Base-by-base conservation (phyloP, 1,140 invertebrate genomes). In the Amyelois transitella region DNA sequence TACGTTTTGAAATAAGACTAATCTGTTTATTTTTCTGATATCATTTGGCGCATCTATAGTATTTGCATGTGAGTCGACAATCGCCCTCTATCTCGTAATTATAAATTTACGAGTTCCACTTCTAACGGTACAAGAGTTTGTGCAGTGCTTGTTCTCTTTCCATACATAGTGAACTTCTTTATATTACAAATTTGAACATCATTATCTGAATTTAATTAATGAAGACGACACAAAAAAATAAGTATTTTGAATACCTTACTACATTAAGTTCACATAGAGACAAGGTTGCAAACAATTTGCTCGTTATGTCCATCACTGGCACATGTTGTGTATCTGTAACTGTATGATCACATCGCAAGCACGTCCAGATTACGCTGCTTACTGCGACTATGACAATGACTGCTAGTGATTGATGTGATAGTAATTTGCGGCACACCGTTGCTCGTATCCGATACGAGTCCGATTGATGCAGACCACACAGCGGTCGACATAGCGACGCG, bases 371-470 rank as follows among this genome's bases (percentile, higher is more conserved):
- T 3, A 8, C 22, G 22, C n/a, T 69, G 71, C n/a, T 68, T 79
- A 74, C 62, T 69, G 58, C 70, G 62, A 55, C 59, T 75, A 75
- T 78, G 75, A 85, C 75, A 78, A 81, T 78, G 68, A 71, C 59
- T 60, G 64, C 53, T 64, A 48, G 60, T 77, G 81, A 87, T 82
- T 81, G 81, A 86, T 83, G 77, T 51, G 81, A 74, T 71, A 72
- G 79, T 78, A 81, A 85, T 87, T 75, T 78, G 57, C 61, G 60
- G 57, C 66, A 67, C 67, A 84, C 81, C 84, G 84, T 87, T 87
- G 80, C 60, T 81, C 68, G 81, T 85, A 85, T 85, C 81, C 62
- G 69, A 85, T 85, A 85, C 83, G 60, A 72, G 58, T 67, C 53
- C 53, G 51, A 80, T 65, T 64, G 69, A 54, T 53, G 59, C 55